A percentile compares a stretch with the other conserved stretches of the same genome.
phyloP scores from a whole-genome alignment of 1,140 invertebrate species.

The Penaeus indicus region DNA sequence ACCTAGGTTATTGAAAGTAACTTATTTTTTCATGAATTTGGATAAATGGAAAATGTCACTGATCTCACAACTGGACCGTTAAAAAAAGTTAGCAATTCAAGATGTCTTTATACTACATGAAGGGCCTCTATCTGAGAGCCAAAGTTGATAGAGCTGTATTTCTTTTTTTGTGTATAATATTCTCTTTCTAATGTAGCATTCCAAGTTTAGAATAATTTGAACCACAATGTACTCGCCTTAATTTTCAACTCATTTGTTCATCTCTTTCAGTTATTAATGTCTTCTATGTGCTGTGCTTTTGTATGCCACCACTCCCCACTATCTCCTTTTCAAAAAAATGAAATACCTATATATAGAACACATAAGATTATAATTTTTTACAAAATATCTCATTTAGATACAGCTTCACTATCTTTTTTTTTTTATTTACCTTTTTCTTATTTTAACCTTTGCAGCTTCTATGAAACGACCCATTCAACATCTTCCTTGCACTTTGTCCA shows the following conservation, averaged over 20 bases:
- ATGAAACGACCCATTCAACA: too few relatives aligned
- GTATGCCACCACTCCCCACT: neutral
- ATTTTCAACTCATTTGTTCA: neutral
- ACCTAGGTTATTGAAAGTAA: slow-evolving; percentile 41
- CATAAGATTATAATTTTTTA: too few relatives aligned
- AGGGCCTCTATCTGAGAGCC: neutral
- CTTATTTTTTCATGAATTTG: slow-evolving; percentile 60
- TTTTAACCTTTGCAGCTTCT: too few relatives aligned
- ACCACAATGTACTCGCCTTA: slow-evolving; percentile 14
- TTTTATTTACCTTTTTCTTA: too few relatives aligned
- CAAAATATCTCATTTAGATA: too few relatives aligned
- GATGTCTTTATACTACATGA: neutral
- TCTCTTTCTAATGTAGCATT: slow-evolving; percentile 1
- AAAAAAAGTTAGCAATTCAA: neutral
- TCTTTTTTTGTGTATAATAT: neutral
- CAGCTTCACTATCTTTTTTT: too few relatives aligned
- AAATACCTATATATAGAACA: too few relatives aligned
- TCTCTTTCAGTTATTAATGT: neutral
- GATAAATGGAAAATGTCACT: slow-evolving; percentile 55
- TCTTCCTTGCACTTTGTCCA: too few relatives aligned
- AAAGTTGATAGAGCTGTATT: too few relatives aligned
- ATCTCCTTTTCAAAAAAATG: neutral
- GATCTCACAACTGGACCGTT: slow-evolving; percentile 58
- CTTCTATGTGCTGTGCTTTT: neutral
- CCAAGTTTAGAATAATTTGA: neutral